Conservation (phyloP, 2,797 vertebrate species). For the Pipistrellus kuhlii region DNA sequence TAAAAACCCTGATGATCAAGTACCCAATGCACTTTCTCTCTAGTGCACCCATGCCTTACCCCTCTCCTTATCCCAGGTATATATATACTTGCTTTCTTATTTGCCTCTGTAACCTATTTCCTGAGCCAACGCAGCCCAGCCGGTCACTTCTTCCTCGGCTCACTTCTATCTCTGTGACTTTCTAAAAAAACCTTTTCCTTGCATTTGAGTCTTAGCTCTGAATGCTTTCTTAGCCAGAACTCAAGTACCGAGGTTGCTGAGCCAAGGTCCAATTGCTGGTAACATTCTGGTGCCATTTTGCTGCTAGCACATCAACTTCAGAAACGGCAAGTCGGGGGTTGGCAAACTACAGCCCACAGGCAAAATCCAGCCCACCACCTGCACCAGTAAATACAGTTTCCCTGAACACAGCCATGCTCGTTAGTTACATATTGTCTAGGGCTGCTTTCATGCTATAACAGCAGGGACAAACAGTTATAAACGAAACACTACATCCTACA, state of each 20-base stretch:
- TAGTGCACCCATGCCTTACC: not conserved
- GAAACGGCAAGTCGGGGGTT: not conserved
- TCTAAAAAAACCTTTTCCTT: not conserved
- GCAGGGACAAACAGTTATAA: not conserved
- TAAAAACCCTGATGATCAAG: not conserved
- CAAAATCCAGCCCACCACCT: not conserved
- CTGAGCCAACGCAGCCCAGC: not conserved
- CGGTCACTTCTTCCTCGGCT: not conserved
- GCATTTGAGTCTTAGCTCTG: not conserved
- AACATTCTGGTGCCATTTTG: not conserved
- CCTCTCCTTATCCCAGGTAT: not conserved
- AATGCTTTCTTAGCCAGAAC: not conserved
- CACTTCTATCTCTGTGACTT: not conserved
- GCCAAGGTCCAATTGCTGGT: not conserved
- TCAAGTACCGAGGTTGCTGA: not conserved
- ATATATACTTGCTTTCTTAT: not conserved
- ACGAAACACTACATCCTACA: not conserved
- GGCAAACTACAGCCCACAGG: not conserved
- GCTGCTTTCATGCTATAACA: not conserved
- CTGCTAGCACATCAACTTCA: not conserved
- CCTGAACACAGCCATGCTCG: not conserved
- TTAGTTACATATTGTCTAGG: not conserved
- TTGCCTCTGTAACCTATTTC: not conserved
- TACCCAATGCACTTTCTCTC: not conserved
- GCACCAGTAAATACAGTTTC: slow-evolving; percentile 5